These are phyloP conservation scores for Cepaea nemoralis DNA, from an alignment of 1,140 invertebrate genomes.

Conservation along the genomic window DNA sequence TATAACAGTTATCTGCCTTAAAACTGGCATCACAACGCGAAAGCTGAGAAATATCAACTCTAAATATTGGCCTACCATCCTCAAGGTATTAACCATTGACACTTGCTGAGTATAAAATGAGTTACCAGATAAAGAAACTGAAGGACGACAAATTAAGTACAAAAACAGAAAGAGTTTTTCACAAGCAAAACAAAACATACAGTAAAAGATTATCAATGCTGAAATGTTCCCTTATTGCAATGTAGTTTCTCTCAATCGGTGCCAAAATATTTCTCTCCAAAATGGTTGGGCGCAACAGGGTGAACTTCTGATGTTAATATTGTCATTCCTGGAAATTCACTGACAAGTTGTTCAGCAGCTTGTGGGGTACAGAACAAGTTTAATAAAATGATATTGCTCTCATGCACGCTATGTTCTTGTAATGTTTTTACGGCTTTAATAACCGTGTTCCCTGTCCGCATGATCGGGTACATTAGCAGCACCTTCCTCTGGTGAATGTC, in stretches of 20 bases:
- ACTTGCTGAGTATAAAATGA: too few species aligned
- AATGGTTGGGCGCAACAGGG: conserved; percentile 95
- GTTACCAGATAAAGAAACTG: too few species aligned
- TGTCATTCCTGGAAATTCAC: conserved; percentile 90
- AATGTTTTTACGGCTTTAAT: conserved; percentile 92
- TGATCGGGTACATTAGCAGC: conserved; percentile 98
- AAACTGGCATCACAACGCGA: too few species aligned
- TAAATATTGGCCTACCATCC: too few species aligned
- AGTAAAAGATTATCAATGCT: neutral
- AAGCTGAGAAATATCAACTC: too few species aligned
- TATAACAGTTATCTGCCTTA: too few species aligned
- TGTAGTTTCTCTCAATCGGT: conserved; percentile 82
- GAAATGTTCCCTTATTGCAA: neutral
- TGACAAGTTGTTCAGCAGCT: conserved; percentile 87
- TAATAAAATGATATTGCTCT: conserved; percentile 93
- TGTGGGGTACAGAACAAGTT: conserved; percentile 95
- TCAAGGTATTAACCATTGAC: too few species aligned
- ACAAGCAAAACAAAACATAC: too few species aligned
- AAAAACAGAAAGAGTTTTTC: too few species aligned
- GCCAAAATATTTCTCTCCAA: conserved; percentile 98
- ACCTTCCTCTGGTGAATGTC: conserved; percentile 91
- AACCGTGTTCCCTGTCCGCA: conserved; percentile 97
- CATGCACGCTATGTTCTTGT: conserved; percentile 91
- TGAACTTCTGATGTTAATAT: conserved; percentile 96
- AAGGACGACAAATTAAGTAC: too few species aligned